Evolutionary conservation across 2,888 invertebrate genomes (phyloP).

Genomic region (Operophtera brumata): DNA sequence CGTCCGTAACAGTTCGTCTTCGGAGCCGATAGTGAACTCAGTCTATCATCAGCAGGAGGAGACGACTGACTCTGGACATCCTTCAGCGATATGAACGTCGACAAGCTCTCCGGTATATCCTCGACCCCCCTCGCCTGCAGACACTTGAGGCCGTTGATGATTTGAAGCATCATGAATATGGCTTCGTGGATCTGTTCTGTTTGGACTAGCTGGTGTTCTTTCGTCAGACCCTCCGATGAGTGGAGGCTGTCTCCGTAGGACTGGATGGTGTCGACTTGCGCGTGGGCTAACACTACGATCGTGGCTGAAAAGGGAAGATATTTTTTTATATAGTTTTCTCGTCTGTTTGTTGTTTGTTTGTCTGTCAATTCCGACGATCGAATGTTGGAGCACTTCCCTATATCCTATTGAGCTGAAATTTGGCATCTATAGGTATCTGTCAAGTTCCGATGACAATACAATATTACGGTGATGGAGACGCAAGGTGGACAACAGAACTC

Average conservation of each 20-base stretch:
- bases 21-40: slow-evolving; percentile 71
- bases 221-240: slow-evolving; percentile 59
- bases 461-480: too few species aligned
- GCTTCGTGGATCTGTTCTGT: slow-evolving; percentile 83
- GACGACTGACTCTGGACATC: slow-evolving; percentile 70
- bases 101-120: slow-evolving; percentile 85
- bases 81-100: slow-evolving; percentile 86
- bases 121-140: slow-evolving; percentile 91
- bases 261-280: slow-evolving; percentile 88
- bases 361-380: too few species aligned
- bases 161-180: slow-evolving; percentile 88
- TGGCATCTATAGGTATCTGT: too few species aligned
- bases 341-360: not conserved
- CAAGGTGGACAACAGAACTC: too few species aligned
- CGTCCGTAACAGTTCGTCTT: slow-evolving; percentile 80
- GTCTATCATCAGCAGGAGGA: slow-evolving; percentile 62
- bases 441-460: too few species aligned
- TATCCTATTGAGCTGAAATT: too few species aligned
- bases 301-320: slow-evolving; percentile 81
- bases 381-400: too few species aligned
- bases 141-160: slow-evolving; percentile 90
- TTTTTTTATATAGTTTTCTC: not conserved
- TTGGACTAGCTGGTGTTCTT: slow-evolving; percentile 68
- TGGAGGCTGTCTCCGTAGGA: slow-evolving; percentile 84
- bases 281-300: slow-evolving; percentile 86